Evolutionary conservation across 2,797 vertebrate genomes (phyloP), one percentile per base, ranked within the genome.

Genomic region (Heterohyrax brucei): DNA sequence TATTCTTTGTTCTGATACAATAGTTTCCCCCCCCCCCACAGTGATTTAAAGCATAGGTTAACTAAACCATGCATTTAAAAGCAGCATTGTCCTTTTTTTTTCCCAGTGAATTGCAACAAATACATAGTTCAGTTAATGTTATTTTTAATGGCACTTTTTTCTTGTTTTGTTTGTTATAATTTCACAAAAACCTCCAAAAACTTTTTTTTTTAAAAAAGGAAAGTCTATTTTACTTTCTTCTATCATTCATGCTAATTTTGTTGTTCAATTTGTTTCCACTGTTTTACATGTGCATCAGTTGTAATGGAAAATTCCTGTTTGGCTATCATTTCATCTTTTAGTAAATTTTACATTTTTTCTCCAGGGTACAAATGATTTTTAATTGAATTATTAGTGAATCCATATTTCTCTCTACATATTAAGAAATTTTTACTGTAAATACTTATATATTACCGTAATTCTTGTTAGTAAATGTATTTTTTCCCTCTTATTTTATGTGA

Each of bases 21-120:
- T 64, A 87, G 46, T 28, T 92, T 24, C 91, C 93, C 79, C 64
- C 18, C 2, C 13, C 12, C 10, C 48, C 21, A 89, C 30, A 90
- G 82, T 90, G n/a, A 95, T 85, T 87, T 92, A 81, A 93, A 91
- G 53, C 30, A 66, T 44, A 68, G 28, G 83, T 88, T 91, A 84
- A 53, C 66, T 85, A 93, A 95, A 70, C 39, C 72, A 26, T 76
- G 50, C 64, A 50, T 88, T 87, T 73, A 95, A 6, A 1, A 26
- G 50, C 77, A 70, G 4, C 44, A 92, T 80, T 95, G 72, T 83
- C 3, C 10, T 91, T 93, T 96, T 46, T 93, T 95, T 88, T 84
- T 39, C 39, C 53, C n/a, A 53, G 48, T 70, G 70, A 75, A 92
- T 33, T 90, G 50, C 24, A 80, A 82, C 26, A 83, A 89, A 75